phyloP scores from a whole-genome alignment of 2,888 invertebrate species.

The Hydrotaea cyrtoneurina region DNA sequence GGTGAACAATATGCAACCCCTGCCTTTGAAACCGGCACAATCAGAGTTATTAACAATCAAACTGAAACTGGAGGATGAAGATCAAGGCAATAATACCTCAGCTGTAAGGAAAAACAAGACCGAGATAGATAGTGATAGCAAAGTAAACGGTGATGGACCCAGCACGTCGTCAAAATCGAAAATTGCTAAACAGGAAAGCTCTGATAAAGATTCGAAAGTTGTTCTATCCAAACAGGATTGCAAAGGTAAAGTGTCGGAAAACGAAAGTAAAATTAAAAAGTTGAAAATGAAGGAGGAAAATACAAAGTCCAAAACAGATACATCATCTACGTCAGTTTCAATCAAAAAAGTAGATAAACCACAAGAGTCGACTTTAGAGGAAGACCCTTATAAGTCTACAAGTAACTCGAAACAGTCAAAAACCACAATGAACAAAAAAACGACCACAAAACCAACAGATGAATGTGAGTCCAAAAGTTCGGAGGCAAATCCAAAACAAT shows the following conservation, averaged over 20 bases:
- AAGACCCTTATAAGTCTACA: background rate
- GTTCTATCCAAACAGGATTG: slow-evolving; percentile 12
- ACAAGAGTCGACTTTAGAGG: background rate
- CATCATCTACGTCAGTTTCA: no score
- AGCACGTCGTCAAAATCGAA: background rate
- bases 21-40: slow-evolving; percentile 86
- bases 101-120: slow-evolving; percentile 40
- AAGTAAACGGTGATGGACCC: background rate
- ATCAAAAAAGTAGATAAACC: background rate
- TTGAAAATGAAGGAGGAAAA: background rate
- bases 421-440: slow-evolving; percentile 30
- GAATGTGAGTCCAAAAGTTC: slow-evolving; percentile 1
- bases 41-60: slow-evolving; percentile 85
- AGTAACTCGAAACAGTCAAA: background rate
- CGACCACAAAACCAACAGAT: background rate
- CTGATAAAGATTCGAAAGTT: slow-evolving; percentile 14
- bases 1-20: slow-evolving; percentile 89
- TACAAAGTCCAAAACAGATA: background rate
- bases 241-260: background rate
- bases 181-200: background rate
- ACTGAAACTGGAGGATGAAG: slow-evolving; percentile 71
- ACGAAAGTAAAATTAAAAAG: background rate
- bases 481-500: slow-evolving; percentile 5
- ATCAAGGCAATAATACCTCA: background rate
- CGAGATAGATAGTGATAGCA: background rate